A percentile compares a stretch with the other conserved stretches of the same genome.
Evolutionary conservation across 2,888 invertebrate species (phyloP).

Genomic region (Hofmannophila pseudospretella): DNA sequence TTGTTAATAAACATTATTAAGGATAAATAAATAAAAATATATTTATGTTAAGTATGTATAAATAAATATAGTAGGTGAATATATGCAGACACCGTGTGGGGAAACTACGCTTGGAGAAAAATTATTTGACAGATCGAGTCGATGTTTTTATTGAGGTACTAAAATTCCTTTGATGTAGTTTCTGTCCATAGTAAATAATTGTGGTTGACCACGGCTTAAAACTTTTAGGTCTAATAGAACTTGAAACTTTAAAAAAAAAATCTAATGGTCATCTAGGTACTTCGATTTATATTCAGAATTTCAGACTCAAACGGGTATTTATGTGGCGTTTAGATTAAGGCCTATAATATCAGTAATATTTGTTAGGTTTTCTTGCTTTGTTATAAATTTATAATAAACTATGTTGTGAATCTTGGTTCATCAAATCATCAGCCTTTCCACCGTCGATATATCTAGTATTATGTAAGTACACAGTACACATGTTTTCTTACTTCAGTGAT

Average conservation of each 20-base stretch:
- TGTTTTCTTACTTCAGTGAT: too few species aligned
- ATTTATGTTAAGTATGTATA: constrained; percentile 5
- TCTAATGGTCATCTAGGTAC: too few species aligned
- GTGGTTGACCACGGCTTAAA: not conserved
- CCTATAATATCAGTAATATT: too few species aligned
- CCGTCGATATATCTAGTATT: too few species aligned
- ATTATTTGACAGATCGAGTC: constrained; percentile 64
- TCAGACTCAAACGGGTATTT: not conserved
- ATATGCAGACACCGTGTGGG: constrained; percentile 69
- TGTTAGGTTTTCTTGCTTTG: too few species aligned
- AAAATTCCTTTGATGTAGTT: constrained; percentile 66
- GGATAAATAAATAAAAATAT: constrained; percentile 9
- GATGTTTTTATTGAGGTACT: constrained; percentile 52
- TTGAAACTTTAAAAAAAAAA: not conserved
- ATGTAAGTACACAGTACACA: too few species aligned
- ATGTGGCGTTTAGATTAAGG: too few species aligned
- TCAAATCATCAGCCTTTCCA: too few species aligned
- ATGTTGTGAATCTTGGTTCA: too few species aligned
- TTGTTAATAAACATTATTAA: constrained; percentile 27
- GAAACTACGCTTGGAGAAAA: constrained; percentile 76
- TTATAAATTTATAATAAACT: too few species aligned
- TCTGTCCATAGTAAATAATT: constrained; percentile 53
- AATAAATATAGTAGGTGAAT: constrained; percentile 27
- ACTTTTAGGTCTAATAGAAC: not conserved
- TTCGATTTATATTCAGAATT: too few species aligned